Percentiles rank a stretch among this genome's conserved stretches.
These are phyloP conservation scores for Blennius ocellaris DNA, from an alignment of 2,113 vertebrate genomes.

Conservation along the genomic window DNA sequence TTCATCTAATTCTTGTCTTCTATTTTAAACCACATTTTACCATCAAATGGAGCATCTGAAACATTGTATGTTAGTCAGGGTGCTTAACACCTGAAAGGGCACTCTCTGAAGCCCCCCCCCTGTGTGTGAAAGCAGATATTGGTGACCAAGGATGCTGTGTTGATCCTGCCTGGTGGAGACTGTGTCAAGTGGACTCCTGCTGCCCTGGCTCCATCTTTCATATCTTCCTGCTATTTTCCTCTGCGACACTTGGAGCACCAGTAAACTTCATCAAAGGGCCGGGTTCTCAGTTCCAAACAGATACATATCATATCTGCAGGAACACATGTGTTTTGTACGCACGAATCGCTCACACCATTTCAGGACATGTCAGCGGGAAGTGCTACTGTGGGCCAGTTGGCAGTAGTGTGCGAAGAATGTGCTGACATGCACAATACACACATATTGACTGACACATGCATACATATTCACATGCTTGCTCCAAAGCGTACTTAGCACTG, in stretches of 20 bases:
- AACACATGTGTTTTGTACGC: constrained; percentile 6
- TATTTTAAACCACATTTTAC: not conserved
- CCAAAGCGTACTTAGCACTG: constrained; percentile 37
- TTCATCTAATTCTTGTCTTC: not conserved
- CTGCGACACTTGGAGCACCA: constrained; percentile 7
- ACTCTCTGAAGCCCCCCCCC: constrained; percentile 34
- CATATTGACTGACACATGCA: constrained; percentile 45
- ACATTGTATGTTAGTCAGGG: constrained; percentile 49
- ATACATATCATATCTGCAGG: constrained; percentile 9
- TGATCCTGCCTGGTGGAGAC: constrained; percentile 75
- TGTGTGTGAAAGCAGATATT: constrained; percentile 63
- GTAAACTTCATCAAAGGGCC: constrained; percentile 37
- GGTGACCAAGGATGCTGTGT: constrained; percentile 67
- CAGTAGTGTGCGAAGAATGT: constrained; percentile 52
- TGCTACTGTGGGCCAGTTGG: constrained; percentile 51
- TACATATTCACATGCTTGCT: constrained; percentile 46
- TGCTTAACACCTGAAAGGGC: constrained; percentile 63
- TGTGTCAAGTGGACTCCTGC: constrained; percentile 77
- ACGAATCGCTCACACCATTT: constrained; percentile 5
- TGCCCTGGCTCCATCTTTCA: constrained; percentile 75
- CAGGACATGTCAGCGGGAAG: constrained; percentile 37
- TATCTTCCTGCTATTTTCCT: constrained; percentile 58
- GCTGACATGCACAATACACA: constrained; percentile 39
- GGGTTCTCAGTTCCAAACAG: too few relatives aligned
- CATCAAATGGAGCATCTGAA: constrained; percentile 21